Base-by-base conservation (phyloP, 2,888 invertebrate species). In the Endomychus coccineus region DNA sequence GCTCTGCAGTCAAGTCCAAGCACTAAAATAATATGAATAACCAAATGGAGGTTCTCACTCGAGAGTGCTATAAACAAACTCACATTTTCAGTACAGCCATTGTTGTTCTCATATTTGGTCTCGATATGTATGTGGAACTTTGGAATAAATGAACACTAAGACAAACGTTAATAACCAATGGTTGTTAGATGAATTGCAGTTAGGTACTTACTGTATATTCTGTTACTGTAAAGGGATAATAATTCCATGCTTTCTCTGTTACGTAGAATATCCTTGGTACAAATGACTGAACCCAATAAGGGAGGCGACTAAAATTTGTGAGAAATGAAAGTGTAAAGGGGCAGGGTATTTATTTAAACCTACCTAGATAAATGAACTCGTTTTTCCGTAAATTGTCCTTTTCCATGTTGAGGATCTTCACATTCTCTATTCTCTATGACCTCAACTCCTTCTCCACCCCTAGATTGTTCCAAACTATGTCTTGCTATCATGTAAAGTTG, bases 401-500 rank as follows among this genome's bases (percentile, higher is more conserved):
- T 74, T 1, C 91, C 91, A 60, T 89, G 80, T 6, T 73, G 69
- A 15, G 80, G 75, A 69, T 92, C 85, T 44, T 77, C 77, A 54
- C 86, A 83, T 40, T 83, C 77, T 43, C 78, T 76, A 63, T 91
- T 92, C 41, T 83, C 83, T 5, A 92, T 75, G 1, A 92, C 90
- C 62, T 92, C 91, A 1, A 92, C 91, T 2, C 92, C 92, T 66
- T 91, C 90, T 0, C 90, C 89, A 43, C 82, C 80, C 45, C 82
- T 83, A 0, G 90, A 89, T 59, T 94, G 90, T 58, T 92, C 91
- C 54, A 83, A 78, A 61, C 91, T 91, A 61, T 94, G 92, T 32
- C 91, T 77, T 2, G 91, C 90, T 55, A 92, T 92, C 92, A 92
- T 94, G 64, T 91, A 92, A 40, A 92, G 71, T 62, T 94, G 92